Conservation (phyloP, 2,888 invertebrate genomes). For the Mythimna lalbum region DNA sequence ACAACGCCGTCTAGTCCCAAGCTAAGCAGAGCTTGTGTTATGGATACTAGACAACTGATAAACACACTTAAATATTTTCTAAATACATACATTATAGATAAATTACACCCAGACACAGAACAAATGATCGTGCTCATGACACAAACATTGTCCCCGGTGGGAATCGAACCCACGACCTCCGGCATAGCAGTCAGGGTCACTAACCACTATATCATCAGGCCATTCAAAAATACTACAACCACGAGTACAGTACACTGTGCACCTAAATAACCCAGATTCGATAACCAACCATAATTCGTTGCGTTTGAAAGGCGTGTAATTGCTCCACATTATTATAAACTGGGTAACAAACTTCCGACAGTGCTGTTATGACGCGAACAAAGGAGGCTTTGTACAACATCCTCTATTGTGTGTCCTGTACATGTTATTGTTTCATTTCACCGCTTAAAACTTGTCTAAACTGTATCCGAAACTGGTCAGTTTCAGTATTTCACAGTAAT, state of each 20-base stretch:
- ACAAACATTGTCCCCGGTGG: no score
- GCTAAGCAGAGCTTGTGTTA: no score
- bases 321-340: conserved; percentile 3
- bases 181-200: no score
- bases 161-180: no score
- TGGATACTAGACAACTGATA: no score
- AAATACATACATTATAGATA: no score
- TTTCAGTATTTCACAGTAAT: not conserved
- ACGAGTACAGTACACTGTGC: not conserved
- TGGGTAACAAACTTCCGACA: conserved; percentile 8
- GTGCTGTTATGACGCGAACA: conserved; percentile 8
- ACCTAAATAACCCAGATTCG: conserved; percentile 17
- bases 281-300: conserved; percentile 23
- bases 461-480: not conserved
- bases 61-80: no score
- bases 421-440: conserved; percentile 21
- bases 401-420: not conserved
- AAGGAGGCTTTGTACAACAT: conserved; percentile 13
- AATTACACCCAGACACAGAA: no score
- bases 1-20: no score
- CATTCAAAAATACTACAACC: no score
- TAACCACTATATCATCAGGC: no score
- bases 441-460: not conserved
- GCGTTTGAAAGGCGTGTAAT: conserved; percentile 12
- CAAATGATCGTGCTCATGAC: no score